These are phyloP conservation scores for Athripsodes cinereus DNA, from an alignment of 2,888 invertebrate genomes.

Conservation along the genomic window DNA sequence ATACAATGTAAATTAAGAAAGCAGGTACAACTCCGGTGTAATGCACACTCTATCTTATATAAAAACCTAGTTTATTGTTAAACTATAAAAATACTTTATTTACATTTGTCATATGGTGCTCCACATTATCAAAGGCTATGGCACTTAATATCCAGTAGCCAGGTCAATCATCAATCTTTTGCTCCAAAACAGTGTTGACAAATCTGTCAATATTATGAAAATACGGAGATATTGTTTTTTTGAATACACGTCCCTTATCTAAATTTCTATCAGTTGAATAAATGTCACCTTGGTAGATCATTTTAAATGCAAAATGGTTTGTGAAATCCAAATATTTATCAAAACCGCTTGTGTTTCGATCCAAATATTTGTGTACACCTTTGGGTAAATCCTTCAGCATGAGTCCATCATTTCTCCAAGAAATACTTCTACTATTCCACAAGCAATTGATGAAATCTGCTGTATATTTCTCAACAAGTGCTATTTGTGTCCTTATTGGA, in stretches of 20 bases:
- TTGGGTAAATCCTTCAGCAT: slow-evolving; percentile 38
- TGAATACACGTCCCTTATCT: slow-evolving; percentile 6
- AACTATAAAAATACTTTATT: too few species aligned
- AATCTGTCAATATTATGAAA: slow-evolving; percentile 16
- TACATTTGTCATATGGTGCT: too few species aligned
- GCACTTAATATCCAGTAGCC: too few species aligned
- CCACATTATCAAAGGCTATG: too few species aligned
- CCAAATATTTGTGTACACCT: slow-evolving; percentile 35
- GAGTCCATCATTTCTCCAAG: slow-evolving; percentile 33
- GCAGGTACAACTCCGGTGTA: too few species aligned
- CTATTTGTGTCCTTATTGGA: slow-evolving; percentile 15
- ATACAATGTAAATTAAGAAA: too few species aligned
- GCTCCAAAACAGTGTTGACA: slow-evolving; percentile 11
- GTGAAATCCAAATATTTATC: slow-evolving; percentile 38
- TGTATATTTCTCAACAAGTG: slow-evolving; percentile 14
- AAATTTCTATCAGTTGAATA: not conserved
- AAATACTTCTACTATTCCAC: slow-evolving; percentile 36
- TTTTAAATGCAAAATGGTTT: slow-evolving; percentile 41
- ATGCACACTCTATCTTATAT: too few species aligned
- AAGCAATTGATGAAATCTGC: slow-evolving; percentile 39
- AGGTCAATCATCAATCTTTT: not conserved
- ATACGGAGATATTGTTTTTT: slow-evolving; percentile 8
- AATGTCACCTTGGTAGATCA: slow-evolving; percentile 30
- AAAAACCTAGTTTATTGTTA: too few species aligned
- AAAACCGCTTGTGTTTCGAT: slow-evolving; percentile 31